Evolutionary conservation across 1,140 invertebrate genomes (phyloP), one percentile per base, ranked within the genome.

Genomic region (Myzus persicae): DNA sequence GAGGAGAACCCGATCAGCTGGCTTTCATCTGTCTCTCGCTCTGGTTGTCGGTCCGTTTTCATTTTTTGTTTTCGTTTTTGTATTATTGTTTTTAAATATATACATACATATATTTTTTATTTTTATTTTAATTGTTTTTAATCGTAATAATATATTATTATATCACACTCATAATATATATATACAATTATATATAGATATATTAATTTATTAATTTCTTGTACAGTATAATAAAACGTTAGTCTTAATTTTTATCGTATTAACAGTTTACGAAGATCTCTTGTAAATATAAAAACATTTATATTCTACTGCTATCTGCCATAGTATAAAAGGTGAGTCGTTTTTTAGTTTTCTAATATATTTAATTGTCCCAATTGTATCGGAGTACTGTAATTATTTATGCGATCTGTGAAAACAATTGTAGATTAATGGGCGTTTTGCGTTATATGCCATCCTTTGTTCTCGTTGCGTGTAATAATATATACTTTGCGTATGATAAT

Each of bases 1-100:
- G 91, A 93, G 81, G 44, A 85, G 22, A 84, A 26, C 48, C 46
- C 91, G 81, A 93, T 93, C 91, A 93, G 91, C 91, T 93, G 91
- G 91, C 91, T 93, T 93, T 93, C 91, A 51, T 93, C 91, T 85
- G 91, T 93, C 91, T 93, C 76, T 93, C 91, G 91, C 46, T 93
- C 44, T 93, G 91, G 91, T 93, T 84, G 91, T 93, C 91, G 81
- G 91, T 93, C 76, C 76, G 48, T 93, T 93, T 93, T 81, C 36
- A 54, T 85, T 85, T 93, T 93, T 93, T 93, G 46, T 85, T 93
- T 93, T 93, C 46, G 81, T 85, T 93, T 92, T 93, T 93, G 91
- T 93, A 93, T 92, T 84, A 82, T 93, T 93, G 81, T 93, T 93
- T 91, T 84, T 40, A 31, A 84, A 54, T 92, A 81, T 91, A 44